Percentiles rank a stretch among this genome's conserved stretches.
These are phyloP conservation scores for Geotrypetes seraphini DNA, from an alignment of 2,797 vertebrate species.

Conservation along the genomic window DNA sequence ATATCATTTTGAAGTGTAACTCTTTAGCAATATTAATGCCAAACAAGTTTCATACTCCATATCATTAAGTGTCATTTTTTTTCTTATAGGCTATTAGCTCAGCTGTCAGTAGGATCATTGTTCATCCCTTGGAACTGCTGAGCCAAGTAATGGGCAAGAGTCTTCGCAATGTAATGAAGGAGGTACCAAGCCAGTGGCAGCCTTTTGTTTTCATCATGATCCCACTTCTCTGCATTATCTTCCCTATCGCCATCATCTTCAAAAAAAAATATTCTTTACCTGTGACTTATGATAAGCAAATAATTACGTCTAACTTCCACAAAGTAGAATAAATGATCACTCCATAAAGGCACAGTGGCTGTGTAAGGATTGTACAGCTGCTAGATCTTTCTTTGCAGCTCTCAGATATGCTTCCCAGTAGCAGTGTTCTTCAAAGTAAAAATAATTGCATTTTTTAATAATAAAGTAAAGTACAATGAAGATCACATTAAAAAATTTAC, in stretches of 20 bases:
- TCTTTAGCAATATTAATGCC: no score
- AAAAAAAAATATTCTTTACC: neutral
- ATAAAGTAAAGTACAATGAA: no score
- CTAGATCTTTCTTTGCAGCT: no score
- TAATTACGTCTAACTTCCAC: neutral
- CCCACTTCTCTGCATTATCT: neutral
- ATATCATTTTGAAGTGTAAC: no score
- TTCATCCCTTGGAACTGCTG: slow-evolving; percentile 1
- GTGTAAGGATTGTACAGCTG: no score
- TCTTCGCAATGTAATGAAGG: slow-evolving; percentile 8
- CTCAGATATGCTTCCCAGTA: no score
- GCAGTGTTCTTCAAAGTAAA: no score
- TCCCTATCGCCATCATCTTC: neutral
- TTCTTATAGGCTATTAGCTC: slow-evolving; percentile 4
- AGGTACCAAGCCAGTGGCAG: slow-evolving; percentile 13
- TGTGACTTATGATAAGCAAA: neutral
- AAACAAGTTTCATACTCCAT: no score
- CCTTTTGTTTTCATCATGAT: neutral
- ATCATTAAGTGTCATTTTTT: no score
- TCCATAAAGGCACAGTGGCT: no score
- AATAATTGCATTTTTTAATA: no score
- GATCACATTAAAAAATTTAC: no score
- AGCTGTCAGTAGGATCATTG: neutral
- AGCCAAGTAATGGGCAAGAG: neutral
- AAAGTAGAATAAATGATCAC: neutral